Evolutionary conservation across 2,113 vertebrate species (phyloP).

Genomic region (Tupaia chinensis): DNA sequence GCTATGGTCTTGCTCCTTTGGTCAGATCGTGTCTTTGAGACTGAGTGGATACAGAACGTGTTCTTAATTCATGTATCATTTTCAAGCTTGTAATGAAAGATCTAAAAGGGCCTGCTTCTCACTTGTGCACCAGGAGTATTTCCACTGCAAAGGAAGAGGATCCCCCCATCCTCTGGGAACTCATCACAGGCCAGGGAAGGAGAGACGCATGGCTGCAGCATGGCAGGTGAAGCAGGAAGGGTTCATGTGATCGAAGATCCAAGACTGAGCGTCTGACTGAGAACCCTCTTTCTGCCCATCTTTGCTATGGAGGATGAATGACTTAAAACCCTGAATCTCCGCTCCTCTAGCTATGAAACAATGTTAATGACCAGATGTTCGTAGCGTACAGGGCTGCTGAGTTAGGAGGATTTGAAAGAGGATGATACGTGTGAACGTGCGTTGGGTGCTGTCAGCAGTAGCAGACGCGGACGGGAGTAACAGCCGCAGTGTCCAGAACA

Average conservation of each 20-base stretch:
- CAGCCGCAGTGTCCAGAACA: not conserved
- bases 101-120: not conserved
- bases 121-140: not conserved
- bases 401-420: constrained; percentile 15
- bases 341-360: not conserved
- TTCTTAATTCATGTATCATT: constrained; percentile 10
- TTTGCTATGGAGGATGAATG: not conserved
- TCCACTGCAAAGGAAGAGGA: not conserved
- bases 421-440: not conserved
- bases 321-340: not conserved
- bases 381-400: not conserved
- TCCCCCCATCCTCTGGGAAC: not conserved
- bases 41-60: not conserved
- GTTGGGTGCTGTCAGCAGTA: constrained; percentile 15
- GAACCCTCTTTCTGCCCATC: not conserved
- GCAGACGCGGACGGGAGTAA: not conserved
- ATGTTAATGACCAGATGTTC: not conserved
- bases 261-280: not conserved
- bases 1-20: not conserved
- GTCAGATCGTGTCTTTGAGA: not conserved
- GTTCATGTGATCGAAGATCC: not conserved
- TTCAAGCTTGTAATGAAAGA: not conserved
- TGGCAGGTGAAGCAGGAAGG: not conserved
- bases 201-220: not conserved
- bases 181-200: not conserved